Base-by-base conservation (phyloP, 2,888 invertebrate species). In the Hoplodrina blanda region DNA sequence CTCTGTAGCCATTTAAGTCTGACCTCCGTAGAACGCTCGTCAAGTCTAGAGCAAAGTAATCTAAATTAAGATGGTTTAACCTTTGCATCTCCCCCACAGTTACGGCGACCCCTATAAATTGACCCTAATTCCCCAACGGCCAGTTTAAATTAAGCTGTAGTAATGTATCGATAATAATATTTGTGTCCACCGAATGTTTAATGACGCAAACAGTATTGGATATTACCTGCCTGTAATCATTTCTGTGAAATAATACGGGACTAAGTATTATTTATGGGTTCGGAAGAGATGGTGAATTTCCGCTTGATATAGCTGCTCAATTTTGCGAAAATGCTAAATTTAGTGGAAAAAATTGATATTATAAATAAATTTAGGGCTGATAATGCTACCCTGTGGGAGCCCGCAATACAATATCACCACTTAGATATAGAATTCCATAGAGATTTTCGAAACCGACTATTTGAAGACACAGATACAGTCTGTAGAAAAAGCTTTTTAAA, bases 81-180 rank as follows among this genome's bases (percentile, higher is more conserved):
- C 91, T 92, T 87, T 90, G 87, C 85, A 85, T 83, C 87, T 82
- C 81, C 78, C 83, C 85, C 81, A 66, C 65, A 72, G 86, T 87
- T 85, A 89, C 89, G 85, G 88, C 85, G 89, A 85, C 86, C 88
- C 73, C 83, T 81, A 90, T 91, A 90, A 92, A 91, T 91, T 91
- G 89, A 86, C 89, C 91, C 85, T 88, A 90, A 91, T 91, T 87
- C 80, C 78, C 76, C 72, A 74, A 71, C 78, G 82, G 78, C 76
- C 79, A 78, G 76, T 84, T 87, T 70, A 82, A 84, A 85, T 86
- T 83, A 87, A 84, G 84, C 81, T 80, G 82, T 87, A 83, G 77
- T 82, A 81, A 82, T 74, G 78, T 83, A 85, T 84, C 77, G 80
- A 69, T 83, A 85, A 78, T 80, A 69, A 69, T 77, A 65, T 77